Evolutionary conservation across 2,888 invertebrate species (phyloP).

Genomic region (Trimorus sp.): DNA sequence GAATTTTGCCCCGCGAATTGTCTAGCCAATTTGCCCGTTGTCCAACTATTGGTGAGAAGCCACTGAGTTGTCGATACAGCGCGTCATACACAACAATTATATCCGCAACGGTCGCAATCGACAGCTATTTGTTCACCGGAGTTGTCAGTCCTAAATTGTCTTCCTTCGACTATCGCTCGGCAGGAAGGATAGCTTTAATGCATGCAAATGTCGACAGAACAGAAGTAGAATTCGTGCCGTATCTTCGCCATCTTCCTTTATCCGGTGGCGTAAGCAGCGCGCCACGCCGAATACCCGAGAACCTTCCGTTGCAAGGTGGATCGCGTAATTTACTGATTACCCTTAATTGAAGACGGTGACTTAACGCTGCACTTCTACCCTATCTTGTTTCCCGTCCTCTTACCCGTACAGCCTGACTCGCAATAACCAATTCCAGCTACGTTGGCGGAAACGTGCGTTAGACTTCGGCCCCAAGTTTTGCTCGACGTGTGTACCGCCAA

Average conservation of each 20-base stretch:
- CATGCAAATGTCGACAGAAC: slow-evolving; percentile 76
- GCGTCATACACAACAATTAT: slow-evolving; percentile 27
- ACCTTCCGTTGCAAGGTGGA: slow-evolving; percentile 58
- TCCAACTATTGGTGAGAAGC: no score
- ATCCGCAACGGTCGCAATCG: slow-evolving; percentile 28
- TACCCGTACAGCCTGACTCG: slow-evolving; percentile 51
- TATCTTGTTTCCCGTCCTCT: slow-evolving; percentile 60
- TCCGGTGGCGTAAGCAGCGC: slow-evolving; percentile 47
- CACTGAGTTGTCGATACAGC: no score
- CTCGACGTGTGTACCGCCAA: slow-evolving; percentile 38
- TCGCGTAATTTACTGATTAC: slow-evolving; percentile 78
- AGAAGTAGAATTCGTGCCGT: slow-evolving; percentile 78
- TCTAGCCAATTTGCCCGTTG: no score
- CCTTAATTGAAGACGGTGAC: slow-evolving; percentile 79
- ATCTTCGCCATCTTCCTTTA: slow-evolving; percentile 71
- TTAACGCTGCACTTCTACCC: slow-evolving; percentile 73
- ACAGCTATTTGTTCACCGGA: slow-evolving; percentile 57
- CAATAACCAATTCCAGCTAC: slow-evolving; percentile 71
- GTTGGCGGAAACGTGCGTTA: slow-evolving; percentile 63
- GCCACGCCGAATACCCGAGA: slow-evolving; percentile 50
- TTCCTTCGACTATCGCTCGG: slow-evolving; percentile 51
- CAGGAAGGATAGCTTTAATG: slow-evolving; percentile 73
- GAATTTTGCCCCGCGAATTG: no score
- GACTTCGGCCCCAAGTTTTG: slow-evolving; percentile 51
- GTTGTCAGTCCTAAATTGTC: slow-evolving; percentile 67